Evolutionary conservation across 2,888 invertebrate species (phyloP), one percentile per base, ranked within the genome.

Genomic region (Diploptera punctata): DNA sequence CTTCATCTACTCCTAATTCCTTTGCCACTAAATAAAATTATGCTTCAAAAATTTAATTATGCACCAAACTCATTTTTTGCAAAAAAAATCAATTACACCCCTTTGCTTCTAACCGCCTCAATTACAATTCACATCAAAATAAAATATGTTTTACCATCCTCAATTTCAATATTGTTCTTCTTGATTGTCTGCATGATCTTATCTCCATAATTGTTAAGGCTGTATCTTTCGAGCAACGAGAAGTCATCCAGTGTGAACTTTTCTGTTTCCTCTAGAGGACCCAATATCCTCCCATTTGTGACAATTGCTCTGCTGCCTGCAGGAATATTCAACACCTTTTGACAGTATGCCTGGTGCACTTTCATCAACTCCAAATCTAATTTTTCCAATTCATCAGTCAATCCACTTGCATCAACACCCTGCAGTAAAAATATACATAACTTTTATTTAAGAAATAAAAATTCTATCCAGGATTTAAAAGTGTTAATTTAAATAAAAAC

Each of bases 261-360:
- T 81, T 98, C 98, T 24, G 87, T 84, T 0, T 85, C 83, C 1
- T 87, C 84, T 7, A 99, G 84, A 0, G 98, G 97, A 0, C 98
- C 99, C 72, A 97, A 86, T 38, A 98, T 87, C 75, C 95, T 88
- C 13, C 98, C 97, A 85, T 99, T 99, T 72, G 93, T 91, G 18
- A 98, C 85, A 3, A 99, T 84, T 0, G 92, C 92, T 74, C 91
- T 87, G 67, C 88, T 87, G 3, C 92, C 90, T 16, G 87, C 85
- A 21, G 86, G 83, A 75, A 98, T 83, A 38, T 89, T 89, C 26
- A 97, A 82, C 9, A 93, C 90, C 69, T 90, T 88, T 77, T 90
- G 89, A 70, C 88, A 87, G 81, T 93, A 91, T 43, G 90, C 86
- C 13, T 90, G 80, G 76, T 88, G 86, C 16, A 84, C 79, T 24